Conservation (phyloP, 2,113 vertebrate species). For the Castor canadensis region DNA sequence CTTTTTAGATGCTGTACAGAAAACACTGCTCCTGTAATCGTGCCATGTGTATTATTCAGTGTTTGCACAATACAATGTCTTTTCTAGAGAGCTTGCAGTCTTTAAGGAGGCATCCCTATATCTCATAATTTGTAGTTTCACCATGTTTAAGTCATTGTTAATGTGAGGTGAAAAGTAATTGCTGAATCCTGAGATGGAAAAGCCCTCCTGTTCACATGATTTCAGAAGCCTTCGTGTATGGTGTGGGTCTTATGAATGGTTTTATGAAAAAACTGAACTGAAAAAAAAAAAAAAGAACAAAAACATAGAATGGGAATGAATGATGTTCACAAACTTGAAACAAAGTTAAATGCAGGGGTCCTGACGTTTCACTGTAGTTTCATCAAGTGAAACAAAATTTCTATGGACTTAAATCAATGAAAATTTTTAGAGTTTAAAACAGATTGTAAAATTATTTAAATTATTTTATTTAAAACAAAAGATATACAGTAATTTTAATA, state of each 20-base stretch:
- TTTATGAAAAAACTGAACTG: constrained; percentile 7
- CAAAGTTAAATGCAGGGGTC: constrained; percentile 24
- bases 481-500: constrained; percentile 33
- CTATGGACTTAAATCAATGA: not conserved
- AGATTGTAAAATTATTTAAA: not conserved
- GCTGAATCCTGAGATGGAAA: not conserved
- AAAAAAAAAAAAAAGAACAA: constrained; percentile 1
- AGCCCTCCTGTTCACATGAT: not conserved
- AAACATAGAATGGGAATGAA: not conserved
- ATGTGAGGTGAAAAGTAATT: constrained; percentile 9
- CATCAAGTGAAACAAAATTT: not conserved
- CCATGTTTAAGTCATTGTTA: constrained; percentile 8
- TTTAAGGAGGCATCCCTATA: not conserved
- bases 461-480: not conserved
- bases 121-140: constrained; percentile 6
- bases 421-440: constrained; percentile 42
- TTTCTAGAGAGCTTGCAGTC: not conserved
- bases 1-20: constrained; percentile 12
- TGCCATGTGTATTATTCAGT: not conserved
- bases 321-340: not conserved
- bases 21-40: not conserved
- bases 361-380: not conserved
- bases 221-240: not conserved
- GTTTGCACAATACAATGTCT: not conserved
- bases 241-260: constrained; percentile 5